These are phyloP conservation scores for Columbina picui DNA, from an alignment of 2,113 vertebrate species.

Conservation along the genomic window DNA sequence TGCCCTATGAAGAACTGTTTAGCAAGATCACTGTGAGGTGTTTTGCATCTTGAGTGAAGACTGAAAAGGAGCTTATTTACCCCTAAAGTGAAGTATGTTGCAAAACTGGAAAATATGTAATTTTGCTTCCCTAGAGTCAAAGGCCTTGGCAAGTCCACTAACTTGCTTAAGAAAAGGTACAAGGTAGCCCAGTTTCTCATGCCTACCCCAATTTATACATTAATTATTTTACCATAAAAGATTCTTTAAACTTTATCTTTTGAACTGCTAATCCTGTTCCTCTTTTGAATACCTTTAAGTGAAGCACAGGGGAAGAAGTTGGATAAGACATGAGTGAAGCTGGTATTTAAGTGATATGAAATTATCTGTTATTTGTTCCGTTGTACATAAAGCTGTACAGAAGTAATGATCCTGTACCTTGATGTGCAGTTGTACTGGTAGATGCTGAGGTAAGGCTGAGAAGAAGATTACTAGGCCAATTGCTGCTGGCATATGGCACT, in stretches of 20 bases:
- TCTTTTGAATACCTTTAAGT: not conserved
- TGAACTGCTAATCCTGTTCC: not conserved
- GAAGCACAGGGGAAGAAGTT: not conserved
- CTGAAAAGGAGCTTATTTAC: constrained; percentile 38
- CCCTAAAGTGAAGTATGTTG: constrained; percentile 32
- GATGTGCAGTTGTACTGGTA: not conserved
- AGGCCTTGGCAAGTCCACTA: not conserved
- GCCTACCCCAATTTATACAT: not conserved
- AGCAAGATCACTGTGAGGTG: constrained; percentile 25
- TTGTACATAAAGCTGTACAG: not conserved
- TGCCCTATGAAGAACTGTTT: constrained; percentile 41
- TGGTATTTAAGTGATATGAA: not conserved
- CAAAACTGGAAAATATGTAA: constrained; percentile 44
- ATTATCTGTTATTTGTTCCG: not conserved
- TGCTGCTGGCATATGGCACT: not conserved
- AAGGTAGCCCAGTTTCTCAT: not conserved
- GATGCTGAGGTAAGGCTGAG: not conserved
- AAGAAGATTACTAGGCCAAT: not conserved
- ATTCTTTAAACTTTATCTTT: not conserved
- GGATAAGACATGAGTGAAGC: not conserved
- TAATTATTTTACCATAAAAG: not conserved
- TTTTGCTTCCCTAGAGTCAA: not conserved
- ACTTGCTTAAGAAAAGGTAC: not conserved
- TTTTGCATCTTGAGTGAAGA: constrained; percentile 45
- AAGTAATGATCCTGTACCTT: not conserved